Percentiles rank a stretch among this genome's conserved stretches.
Conservation (phyloP, 1,140 invertebrate genomes). For the Bombus superbus region DNA sequence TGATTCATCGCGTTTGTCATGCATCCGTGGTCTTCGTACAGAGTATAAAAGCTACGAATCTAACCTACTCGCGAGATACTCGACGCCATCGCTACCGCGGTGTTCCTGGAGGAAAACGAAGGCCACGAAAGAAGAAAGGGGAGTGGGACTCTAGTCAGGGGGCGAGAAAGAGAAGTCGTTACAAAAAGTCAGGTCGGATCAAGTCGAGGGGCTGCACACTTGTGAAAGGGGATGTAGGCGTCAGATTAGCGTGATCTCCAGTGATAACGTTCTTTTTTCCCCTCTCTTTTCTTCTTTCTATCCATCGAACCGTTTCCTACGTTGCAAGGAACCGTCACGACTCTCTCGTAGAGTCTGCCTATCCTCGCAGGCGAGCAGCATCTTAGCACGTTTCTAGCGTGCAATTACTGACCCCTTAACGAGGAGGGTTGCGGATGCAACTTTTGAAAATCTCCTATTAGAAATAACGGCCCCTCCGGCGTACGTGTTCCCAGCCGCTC, state of each 20-base stretch:
- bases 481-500: constrained; percentile 69
- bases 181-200: constrained; percentile 79
- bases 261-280: constrained; percentile 75
- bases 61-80: neutral
- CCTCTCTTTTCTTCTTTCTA: constrained; percentile 14
- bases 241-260: constrained; percentile 82
- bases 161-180: constrained; percentile 74
- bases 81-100: neutral
- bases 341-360: constrained; percentile 18
- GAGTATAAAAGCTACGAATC: too few relatives aligned
- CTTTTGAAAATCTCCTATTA: constrained; percentile 81
- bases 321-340: constrained; percentile 56
- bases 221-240: constrained; percentile 73
- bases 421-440: constrained; percentile 73
- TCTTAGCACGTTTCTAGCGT: constrained; percentile 75
- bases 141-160: neutral
- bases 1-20: too few relatives aligned
- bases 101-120: constrained; percentile 30
- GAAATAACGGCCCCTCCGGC: constrained; percentile 77
- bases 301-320: constrained; percentile 40
- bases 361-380: constrained; percentile 48
- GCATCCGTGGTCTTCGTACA: too few relatives aligned
- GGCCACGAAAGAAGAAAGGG: neutral
- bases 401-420: constrained; percentile 75
- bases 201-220: constrained; percentile 65